Conservation (phyloP, 2,797 vertebrate species). For the Cynopterus sphinx region DNA sequence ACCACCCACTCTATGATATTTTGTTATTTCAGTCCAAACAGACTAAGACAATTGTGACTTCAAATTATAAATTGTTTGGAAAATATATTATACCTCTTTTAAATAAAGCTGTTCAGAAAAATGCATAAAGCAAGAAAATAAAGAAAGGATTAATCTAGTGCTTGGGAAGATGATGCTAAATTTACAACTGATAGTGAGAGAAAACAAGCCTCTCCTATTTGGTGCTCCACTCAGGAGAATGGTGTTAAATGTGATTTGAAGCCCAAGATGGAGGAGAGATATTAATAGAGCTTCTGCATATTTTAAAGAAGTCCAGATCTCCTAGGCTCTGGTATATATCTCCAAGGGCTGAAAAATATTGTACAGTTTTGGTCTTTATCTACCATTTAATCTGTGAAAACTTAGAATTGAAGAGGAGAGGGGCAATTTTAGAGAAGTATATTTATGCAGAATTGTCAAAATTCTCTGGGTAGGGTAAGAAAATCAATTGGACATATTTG, state of each 20-base stretch:
- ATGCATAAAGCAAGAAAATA: background rate
- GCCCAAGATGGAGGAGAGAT: background rate
- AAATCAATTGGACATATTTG: background rate
- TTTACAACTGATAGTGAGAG: background rate
- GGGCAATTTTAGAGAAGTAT: background rate
- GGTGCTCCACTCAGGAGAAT: background rate
- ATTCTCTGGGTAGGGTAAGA: background rate
- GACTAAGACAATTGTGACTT: background rate
- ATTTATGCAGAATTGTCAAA: background rate
- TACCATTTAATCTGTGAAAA: background rate
- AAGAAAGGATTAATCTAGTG: background rate
- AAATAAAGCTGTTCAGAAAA: background rate
- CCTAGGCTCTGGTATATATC: background rate
- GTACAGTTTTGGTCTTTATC: background rate
- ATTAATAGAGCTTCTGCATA: background rate
- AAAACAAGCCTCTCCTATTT: background rate
- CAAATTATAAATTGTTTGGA: background rate
- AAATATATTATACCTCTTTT: background rate
- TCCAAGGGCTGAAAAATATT: background rate
- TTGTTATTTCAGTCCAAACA: background rate
- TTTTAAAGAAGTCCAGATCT: background rate
- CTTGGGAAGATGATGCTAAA: background rate
- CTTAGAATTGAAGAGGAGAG: background rate
- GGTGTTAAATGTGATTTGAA: background rate
- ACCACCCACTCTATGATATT: background rate